A percentile compares a stretch with the other conserved stretches of the same genome.
Conservation (phyloP, 2,888 invertebrate genomes). For the Polydrusus pterygomalis region DNA sequence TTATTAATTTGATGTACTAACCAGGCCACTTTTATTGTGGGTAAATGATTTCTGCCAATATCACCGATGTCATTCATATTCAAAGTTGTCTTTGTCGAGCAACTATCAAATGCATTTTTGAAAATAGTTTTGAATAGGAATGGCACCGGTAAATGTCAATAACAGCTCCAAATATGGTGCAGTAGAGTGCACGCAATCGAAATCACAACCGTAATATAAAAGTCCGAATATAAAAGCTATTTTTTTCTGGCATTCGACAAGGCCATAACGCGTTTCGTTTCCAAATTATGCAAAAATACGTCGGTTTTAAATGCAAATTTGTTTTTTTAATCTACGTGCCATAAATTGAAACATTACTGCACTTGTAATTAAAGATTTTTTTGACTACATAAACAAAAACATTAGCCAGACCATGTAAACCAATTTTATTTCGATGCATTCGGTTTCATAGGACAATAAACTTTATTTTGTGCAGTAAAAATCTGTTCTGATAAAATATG, state of each 20-base stretch:
- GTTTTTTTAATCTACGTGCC: conserved; percentile 22
- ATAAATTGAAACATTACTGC: conserved; percentile 13
- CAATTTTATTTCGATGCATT: conserved; percentile 8
- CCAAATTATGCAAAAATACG: conserved; percentile 17
- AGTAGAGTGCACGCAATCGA: not conserved
- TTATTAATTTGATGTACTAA: too few species aligned
- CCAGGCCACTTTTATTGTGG: too few species aligned
- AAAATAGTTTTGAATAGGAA: too few species aligned
- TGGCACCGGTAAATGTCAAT: too few species aligned
- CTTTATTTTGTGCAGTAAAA: too few species aligned
- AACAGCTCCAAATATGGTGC: too few species aligned
- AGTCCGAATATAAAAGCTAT: conserved; percentile 18
- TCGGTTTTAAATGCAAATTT: conserved; percentile 17
- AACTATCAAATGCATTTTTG: not conserved
- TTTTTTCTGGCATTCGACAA: not conserved
- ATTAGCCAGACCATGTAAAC: not conserved
- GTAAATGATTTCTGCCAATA: too few species aligned
- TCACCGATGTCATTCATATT: not conserved
- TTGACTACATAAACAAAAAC: not conserved
- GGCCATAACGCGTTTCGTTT: not conserved
- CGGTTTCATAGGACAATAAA: not conserved
- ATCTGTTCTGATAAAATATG: too few species aligned
- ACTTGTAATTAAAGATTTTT: conserved; percentile 7
- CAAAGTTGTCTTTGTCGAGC: not conserved
- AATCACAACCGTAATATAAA: conserved; percentile 15